Percentiles rank a stretch among this genome's conserved stretches.
phyloP scores from a whole-genome alignment of 2,888 invertebrate genomes.

The Cephus pulcher region DNA sequence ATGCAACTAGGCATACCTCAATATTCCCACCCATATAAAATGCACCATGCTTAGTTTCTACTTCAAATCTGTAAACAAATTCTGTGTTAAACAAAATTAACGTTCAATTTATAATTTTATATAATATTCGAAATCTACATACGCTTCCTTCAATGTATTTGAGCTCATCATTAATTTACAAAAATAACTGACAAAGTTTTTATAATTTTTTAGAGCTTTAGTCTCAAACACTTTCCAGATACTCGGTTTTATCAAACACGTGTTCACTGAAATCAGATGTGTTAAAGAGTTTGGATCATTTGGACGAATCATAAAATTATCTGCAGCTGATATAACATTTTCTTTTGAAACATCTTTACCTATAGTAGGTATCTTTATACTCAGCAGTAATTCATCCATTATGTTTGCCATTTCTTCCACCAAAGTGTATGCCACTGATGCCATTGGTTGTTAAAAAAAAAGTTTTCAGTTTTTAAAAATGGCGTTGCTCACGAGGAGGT shows the following conservation, averaged over 20 bases:
- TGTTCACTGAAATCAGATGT: background rate
- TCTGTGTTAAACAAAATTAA: background rate
- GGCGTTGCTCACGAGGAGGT: background rate
- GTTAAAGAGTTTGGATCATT: background rate
- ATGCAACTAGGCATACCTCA: conserved; percentile 61
- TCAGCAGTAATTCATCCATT: background rate
- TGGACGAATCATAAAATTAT: background rate
- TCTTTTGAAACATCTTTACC: background rate
- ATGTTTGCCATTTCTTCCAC: background rate
- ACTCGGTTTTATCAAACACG: background rate
- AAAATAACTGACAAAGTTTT: background rate
- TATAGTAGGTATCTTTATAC: background rate
- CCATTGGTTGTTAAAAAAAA: background rate
- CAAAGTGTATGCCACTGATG: background rate
- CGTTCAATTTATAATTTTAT: background rate
- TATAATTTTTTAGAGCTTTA: background rate
- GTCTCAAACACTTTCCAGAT: background rate
- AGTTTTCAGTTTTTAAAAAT: background rate
- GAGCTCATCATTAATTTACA: conserved; percentile 38
- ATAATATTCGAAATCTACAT: conserved; percentile 29
- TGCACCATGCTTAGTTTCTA: conserved; percentile 78
- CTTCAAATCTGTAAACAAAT: conserved; percentile 75
- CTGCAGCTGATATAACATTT: background rate
- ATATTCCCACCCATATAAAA: conserved; percentile 87
- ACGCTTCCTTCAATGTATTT: conserved; percentile 49